Evolutionary conservation across 2,888 invertebrate species (phyloP), one percentile per base, ranked within the genome.

Genomic region (Macrosoma leucophasiata): DNA sequence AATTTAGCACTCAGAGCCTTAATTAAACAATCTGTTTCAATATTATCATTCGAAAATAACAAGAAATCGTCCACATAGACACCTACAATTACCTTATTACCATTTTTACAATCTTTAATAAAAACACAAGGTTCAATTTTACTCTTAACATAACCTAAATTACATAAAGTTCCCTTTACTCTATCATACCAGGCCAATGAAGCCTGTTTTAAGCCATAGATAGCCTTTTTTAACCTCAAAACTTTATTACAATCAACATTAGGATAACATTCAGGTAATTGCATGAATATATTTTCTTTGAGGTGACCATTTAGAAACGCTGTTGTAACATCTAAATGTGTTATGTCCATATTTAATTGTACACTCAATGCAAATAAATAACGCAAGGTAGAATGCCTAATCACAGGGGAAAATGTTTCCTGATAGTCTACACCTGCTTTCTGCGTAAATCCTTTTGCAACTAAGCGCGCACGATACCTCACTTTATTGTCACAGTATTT

Each of bases 361-460:
- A 36, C 36, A 22, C 19, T 9, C 7, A 37, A 17, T 13, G 41
- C 23, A 12, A 23, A 23, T 23, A 23, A 12, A 10, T 12, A 23
- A 10, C 23, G 10, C 12, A 23, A 11, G 2, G 41, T 41, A 3
- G 41, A 41, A 29, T 43, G 27, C n/a, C 34, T 13, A 6, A 45
- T 7, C 13, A 48, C 43, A 7, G 48, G 45, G 1, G 48, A 45
- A 24, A 43, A 45, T 12, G 38, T 36, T 12, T 40, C 39, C 1
- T 24, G 20, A 29, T 32, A 44, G 22, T 39, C 44, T 4, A 36
- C 8, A 21, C 41, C 36, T 2, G 22, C 8, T 39, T 11, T 29
- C 10, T 45, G 41, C 2, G 22, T 33, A 17, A 39, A 39, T 3
- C 41, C 39, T 24, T 44, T 42, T 2, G 40, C 42, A 7, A 41